A percentile compares a stretch with the other conserved stretches of the same genome.
Conservation (phyloP, 2,797 vertebrate genomes). For the Enteromius trimaculatus region DNA sequence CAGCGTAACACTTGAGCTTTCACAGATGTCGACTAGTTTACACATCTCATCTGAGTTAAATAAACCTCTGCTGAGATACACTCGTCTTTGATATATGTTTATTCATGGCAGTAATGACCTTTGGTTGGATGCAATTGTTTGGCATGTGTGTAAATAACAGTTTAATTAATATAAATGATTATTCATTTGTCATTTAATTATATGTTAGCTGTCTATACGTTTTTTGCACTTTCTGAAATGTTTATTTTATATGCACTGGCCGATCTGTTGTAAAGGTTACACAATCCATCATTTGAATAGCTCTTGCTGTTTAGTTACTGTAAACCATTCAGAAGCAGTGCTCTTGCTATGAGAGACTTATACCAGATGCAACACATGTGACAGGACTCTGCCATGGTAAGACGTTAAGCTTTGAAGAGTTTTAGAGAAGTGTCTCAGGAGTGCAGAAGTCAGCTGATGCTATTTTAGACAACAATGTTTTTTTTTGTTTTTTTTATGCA, state of each 20-base stretch:
- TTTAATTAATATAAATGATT: conserved; percentile 6
- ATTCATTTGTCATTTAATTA: background rate
- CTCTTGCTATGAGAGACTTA: background rate
- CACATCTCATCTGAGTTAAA: conserved; percentile 10
- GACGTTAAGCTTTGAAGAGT: background rate
- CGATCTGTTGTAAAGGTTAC: background rate
- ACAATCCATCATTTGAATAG: background rate
- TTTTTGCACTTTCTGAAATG: background rate
- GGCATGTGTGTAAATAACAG: background rate
- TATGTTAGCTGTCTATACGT: background rate
- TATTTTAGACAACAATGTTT: background rate
- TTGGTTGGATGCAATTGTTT: background rate
- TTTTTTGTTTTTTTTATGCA: background rate
- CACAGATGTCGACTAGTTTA: background rate
- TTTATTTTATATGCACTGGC: background rate
- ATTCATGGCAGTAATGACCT: background rate
- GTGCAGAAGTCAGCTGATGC: background rate
- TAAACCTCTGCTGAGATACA: conserved; percentile 19
- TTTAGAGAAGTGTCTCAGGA: background rate
- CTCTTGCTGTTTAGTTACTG: conserved; percentile 5
- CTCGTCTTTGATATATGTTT: background rate
- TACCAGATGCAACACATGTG: background rate
- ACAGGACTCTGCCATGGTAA: background rate
- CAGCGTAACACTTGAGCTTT: background rate
- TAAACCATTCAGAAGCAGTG: background rate